These are phyloP conservation scores for Amphipoea oculea DNA, from an alignment of 2,888 invertebrate genomes.

Conservation along the genomic window DNA sequence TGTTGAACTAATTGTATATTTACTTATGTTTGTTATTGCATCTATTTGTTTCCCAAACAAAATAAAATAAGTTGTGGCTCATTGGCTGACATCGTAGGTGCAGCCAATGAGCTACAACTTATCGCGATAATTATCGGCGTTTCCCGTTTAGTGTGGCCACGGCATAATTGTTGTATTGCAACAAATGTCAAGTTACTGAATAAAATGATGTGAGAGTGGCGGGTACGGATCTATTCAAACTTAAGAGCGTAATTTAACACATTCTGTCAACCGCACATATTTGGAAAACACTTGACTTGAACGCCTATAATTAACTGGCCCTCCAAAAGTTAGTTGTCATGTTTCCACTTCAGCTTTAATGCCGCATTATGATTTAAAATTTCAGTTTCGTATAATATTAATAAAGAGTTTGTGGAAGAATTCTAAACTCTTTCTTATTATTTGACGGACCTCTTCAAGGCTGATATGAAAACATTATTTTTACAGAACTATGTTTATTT, in stretches of 20 bases:
- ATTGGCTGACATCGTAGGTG: too few species aligned
- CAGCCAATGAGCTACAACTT: too few species aligned
- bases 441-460: background rate
- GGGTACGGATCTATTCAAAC: background rate
- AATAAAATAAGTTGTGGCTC: too few species aligned
- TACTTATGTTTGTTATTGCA: too few species aligned
- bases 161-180: background rate
- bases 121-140: too few species aligned
- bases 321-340: background rate
- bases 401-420: background rate
- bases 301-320: background rate
- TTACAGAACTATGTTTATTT: background rate
- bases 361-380: background rate
- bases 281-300: background rate
- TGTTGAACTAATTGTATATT: too few species aligned
- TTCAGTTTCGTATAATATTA: background rate
- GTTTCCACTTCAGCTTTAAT: background rate
- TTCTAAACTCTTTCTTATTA: background rate
- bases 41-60: too few species aligned
- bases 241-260: background rate
- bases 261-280: background rate
- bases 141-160: too few species aligned
- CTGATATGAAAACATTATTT: background rate
- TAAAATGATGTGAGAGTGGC: background rate
- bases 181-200: slow-evolving; percentile 17